Base-by-base conservation (phyloP, 2,797 vertebrate genomes). In the Oophaga sylvatica region DNA sequence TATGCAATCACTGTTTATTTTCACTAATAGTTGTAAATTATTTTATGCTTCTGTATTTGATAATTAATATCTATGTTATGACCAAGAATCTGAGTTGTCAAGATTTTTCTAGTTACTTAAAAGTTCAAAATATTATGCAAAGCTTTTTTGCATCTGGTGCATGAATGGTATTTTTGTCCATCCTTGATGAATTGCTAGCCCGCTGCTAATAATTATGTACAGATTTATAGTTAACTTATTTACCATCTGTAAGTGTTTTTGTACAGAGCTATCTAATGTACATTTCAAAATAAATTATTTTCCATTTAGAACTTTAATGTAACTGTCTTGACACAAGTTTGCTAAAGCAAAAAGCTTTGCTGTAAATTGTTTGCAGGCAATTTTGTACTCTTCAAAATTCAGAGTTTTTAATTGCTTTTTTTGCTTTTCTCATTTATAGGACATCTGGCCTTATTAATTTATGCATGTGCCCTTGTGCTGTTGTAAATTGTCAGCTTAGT, bases 371-470 rank as follows among this genome's bases (percentile, higher is more conserved):
- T 87, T 87, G 56, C 45, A 62, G 41, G 79, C 67, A 75, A 81
- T 45, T 71, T 81, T 87, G 67, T 80, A 70, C 60, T 15, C 73
- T 29, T 86, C 76, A 31, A 19, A 87, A 81, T 81, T 63, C 41
- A 62, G 65, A 13, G 5, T 77, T 26, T 71, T 81, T 75, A 81
- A 76, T 81, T 81, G 79, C 2, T 15, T 75, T 63, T 81, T 87
- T 87, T 81, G 85, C 85, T 81, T 76, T 87, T 76, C 85, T 87
- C 85, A 60, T 81, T 87, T 87, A 87, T 81, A 87, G 79, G 79
- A 87, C 85, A 87, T 87, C 85, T 87, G 85, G 85, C 85, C 85
- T 87, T 78, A 84, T 88, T 84, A 80, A 84, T 88, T 88, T 88
- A 88, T 88, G 87, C 87, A 88, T 84, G 81, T 84, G 81, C 75